Evolutionary conservation across 2,113 vertebrate species (phyloP), one percentile per base, ranked within the genome.

Genomic region (Casuarius casuarius): DNA sequence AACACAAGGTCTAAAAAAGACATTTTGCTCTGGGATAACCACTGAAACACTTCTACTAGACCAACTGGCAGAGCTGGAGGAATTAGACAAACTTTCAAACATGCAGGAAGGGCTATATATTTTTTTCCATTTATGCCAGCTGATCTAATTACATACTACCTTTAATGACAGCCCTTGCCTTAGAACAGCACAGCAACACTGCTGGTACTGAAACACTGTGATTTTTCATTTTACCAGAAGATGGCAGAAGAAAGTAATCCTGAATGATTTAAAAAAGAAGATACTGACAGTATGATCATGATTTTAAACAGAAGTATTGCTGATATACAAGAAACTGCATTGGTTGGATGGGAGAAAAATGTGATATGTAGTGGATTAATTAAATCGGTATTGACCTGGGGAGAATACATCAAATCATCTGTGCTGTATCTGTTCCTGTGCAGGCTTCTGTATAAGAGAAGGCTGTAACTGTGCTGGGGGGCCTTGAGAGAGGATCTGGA

Each of bases 231-330:
- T 78, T 59, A 74, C 96, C 97, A 97, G 94, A 73, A 94, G 96
- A 95, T 97, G 97, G 92, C 97, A 96, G 92, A 76, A 95, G 77
- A 96, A 95, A 97, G 63, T 95, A 94, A 94, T 22, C 35, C 87
- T 93, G 70, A 25, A 18, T 12, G 21, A 46, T 87, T 91, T 70
- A 26, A 3, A 5, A 23, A 35, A 35, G 49, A 23, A 18, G 22
- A 65, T 15, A 16, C 62, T 65, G 62, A 13, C 8, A 2, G n/a
- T 13, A 7, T 23, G 3, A 10, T n/a, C 80, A 8, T 26, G 66
- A 17, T 31, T 62, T 78, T 59, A 54, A 21, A 44, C 23, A 15
- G 35, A 90, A n/a, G 31, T 20, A 12, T 49, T 82, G 38, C 28
- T 29, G n/a, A 33, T 10, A 5, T 1, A 38, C 8, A 54, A 49